Evolutionary conservation across 2,113 vertebrate species (phyloP), one percentile per base, ranked within the genome.

Genomic region (Noctilio leporinus): DNA sequence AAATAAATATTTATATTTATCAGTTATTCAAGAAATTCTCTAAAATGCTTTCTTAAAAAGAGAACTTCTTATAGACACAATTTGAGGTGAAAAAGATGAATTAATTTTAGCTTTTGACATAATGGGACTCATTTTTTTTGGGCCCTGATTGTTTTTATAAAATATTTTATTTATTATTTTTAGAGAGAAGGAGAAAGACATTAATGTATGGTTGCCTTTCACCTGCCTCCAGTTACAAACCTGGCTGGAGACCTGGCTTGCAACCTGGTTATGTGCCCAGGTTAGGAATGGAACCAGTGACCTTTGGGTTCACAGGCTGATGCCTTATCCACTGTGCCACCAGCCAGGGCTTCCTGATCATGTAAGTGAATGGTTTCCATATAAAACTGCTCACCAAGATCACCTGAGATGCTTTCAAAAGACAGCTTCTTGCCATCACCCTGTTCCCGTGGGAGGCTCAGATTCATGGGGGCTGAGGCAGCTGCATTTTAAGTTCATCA

Each of bases 1-100:
- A n/a, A n/a, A n/a, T n/a, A n/a, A n/a, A n/a, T 43, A 47, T 87
- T 81, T 96, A 47, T 86, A 67, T 84, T 70, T 67, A 75, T 95
- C 35, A 43, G 75, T 78, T 89, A 73, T 43, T 43, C 22, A 62
- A 94, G 51, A 24, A 24, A 17, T 89, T 80, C 35, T 84, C 38
- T 80, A 57, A 85, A 91, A 65, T 35, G 35, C 20, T n/a, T 5
- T 67, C 53, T 78, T 51, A 38, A 10, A 81, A 78, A 80, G 70
- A 40, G 6, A 86, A 81, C 10, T 67, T 40, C 10, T 67, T 40
- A 87, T 65, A 73, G 33, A 72, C 38, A 93, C 6, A 86, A 59
- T 59, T 91, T 33, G 4, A 81, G 93, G 76, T 85, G 43, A 88
- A 78, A 75, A 19, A 83, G 47, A 86, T 81, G 22, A 76, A 70